Percentiles rank a stretch among this genome's conserved stretches.
phyloP scores from a whole-genome alignment of 2,113 vertebrate genomes.

The Calidris pygmaea region DNA sequence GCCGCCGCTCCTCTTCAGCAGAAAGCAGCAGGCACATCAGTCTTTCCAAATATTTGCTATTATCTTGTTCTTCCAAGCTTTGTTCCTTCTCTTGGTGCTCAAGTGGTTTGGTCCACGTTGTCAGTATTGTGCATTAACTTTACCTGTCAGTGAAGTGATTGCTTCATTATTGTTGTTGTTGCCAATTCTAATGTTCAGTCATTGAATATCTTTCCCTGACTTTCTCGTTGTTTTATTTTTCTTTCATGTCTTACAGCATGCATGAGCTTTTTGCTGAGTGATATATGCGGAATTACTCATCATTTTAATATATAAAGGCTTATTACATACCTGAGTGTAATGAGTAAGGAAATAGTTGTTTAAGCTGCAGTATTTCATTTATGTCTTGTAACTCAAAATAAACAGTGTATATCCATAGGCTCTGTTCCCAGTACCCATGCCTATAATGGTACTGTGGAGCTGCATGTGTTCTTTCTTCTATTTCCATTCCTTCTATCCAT shows the following conservation, averaged over 20 bases:
- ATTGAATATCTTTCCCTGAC: not conserved
- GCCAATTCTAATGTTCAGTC: not conserved
- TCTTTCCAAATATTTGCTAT: not conserved
- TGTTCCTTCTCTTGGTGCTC: not conserved
- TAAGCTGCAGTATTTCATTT: not conserved
- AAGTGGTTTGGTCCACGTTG: not conserved
- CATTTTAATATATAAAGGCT: slow-evolving; percentile 2
- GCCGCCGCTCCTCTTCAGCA: not conserved
- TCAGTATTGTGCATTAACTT: not conserved
- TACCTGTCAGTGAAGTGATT: not conserved
- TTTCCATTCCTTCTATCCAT: not conserved
- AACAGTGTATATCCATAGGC: not conserved
- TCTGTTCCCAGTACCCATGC: not conserved
- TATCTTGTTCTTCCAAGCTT: not conserved
- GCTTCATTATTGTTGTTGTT: not conserved
- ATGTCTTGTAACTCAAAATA: slow-evolving; percentile 5
- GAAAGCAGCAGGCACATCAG: not conserved
- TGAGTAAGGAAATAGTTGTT: slow-evolving; percentile 23
- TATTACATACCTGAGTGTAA: slow-evolving; percentile 5
- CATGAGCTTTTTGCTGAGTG: slow-evolving; percentile 11
- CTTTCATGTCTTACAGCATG: not conserved
- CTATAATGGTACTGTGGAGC: not conserved
- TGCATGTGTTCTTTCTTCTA: not conserved
- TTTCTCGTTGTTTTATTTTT: not conserved
- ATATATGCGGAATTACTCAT: not conserved